Conservation (phyloP, 2,888 invertebrate genomes). For the Orthosia cruda region DNA sequence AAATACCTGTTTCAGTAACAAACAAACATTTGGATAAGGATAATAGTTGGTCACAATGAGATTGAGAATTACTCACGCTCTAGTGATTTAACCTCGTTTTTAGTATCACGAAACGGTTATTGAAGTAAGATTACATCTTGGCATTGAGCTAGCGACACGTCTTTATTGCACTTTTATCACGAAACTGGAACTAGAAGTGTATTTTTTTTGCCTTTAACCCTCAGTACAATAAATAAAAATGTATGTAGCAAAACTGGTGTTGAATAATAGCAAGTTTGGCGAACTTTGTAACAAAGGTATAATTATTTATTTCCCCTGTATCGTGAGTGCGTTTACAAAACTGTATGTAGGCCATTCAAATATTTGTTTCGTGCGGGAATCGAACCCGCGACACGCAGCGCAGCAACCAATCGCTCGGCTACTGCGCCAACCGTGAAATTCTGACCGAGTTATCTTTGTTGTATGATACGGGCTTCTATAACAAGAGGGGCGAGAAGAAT, state of each 20-base stretch:
- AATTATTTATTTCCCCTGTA: no score
- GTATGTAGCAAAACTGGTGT: no score
- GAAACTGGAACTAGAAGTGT: neutral
- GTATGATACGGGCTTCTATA: neutral
- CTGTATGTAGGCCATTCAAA: no score
- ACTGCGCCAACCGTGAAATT: neutral
- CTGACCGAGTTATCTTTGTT: neutral
- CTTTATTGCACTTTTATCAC: constrained; percentile 27
- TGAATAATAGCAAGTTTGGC: no score
- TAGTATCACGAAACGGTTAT: constrained; percentile 28
- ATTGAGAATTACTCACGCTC: constrained; percentile 29
- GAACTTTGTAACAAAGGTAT: no score
- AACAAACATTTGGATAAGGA: constrained; percentile 15
- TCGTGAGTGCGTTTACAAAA: no score
- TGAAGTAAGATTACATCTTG: constrained; percentile 49
- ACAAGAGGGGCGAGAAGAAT: neutral
- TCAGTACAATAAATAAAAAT: no score
- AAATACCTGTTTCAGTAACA: constrained; percentile 1
- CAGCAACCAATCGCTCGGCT: no score
- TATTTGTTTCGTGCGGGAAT: no score
- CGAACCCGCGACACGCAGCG: no score
- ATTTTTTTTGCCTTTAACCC: neutral
- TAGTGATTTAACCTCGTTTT: constrained; percentile 46
- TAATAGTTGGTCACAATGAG: constrained; percentile 18
- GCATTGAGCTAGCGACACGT: constrained; percentile 34